Evolutionary conservation across 2,797 vertebrate species (phyloP).

Genomic region (Coendou prehensilis): DNA sequence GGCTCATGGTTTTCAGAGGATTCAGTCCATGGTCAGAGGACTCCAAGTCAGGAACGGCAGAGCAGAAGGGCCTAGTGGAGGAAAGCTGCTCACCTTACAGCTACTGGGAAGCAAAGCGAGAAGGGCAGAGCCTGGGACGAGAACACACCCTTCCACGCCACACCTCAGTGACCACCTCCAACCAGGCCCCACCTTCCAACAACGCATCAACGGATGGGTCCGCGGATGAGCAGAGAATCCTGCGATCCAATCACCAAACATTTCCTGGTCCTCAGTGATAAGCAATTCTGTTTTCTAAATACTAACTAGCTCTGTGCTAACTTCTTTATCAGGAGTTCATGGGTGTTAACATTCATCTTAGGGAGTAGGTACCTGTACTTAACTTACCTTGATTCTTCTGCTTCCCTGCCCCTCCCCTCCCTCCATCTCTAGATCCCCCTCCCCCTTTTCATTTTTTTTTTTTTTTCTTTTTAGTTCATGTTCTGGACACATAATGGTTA

Average conservation of each 20-base stretch:
- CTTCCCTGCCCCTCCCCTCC: too few relatives aligned
- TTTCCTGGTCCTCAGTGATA: not conserved
- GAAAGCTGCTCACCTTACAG: not conserved
- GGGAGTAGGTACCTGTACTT: too few relatives aligned
- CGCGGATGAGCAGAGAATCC: not conserved
- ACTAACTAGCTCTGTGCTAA: not conserved
- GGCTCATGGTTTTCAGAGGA: not conserved
- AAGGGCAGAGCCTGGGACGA: too few relatives aligned
- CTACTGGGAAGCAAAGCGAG: not conserved
- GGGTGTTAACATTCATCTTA: not conserved
- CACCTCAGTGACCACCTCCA: not conserved
- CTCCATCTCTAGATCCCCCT: not conserved
- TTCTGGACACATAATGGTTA: not conserved
- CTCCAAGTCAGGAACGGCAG: not conserved
- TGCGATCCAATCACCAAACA: not conserved
- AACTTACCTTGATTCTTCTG: too few relatives aligned
- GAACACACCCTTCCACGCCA: not conserved
- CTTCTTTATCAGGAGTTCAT: not conserved
- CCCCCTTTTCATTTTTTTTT: not conserved
- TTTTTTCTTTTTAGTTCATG: not conserved
- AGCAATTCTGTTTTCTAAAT: constrained; percentile 1
- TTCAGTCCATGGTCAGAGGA: not conserved
- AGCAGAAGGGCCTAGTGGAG: not conserved
- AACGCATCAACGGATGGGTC: not conserved
- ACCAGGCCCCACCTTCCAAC: not conserved